Base-by-base conservation (phyloP, 2,888 invertebrate species). In the Patella depressa region DNA sequence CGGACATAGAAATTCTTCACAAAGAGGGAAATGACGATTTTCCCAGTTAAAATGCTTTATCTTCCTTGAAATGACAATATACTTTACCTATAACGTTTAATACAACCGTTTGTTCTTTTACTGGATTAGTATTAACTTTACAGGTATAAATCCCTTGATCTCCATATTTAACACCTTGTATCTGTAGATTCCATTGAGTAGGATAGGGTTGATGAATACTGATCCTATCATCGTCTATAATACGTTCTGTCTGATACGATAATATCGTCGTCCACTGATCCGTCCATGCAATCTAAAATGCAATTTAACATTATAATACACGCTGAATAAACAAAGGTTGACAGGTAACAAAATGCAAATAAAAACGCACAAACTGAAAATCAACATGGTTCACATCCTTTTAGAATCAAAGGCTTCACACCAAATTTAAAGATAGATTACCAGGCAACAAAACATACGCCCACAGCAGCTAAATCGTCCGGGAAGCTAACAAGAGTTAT, bases 71-170 rank as follows among this genome's bases (percentile, higher is more conserved):
- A 45, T 45, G 45, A 9, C 45, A 45, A 45, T 45, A 45, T 9
- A 45, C 45, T 71, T 81, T 79, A 89, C 89, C 87, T 76, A 85
- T 84, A n/a, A 89, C 87, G 57, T 83, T 82, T 4, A 89, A 82
- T 53, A 80, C 74, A 70, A 89, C 86, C n/a, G 85, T 75, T 74
- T 88, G 88, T 45, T 84, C 85, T 71, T 86, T 85, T 45, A 85
- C 82, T 2, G 87, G 87, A 45, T 81, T 81, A 3, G 87, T 87
- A 79, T 86, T 87, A 53, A 86, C 79, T 75, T 85, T 85, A 71
- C 87, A 87, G 59, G 84, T 80, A 78, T 86, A 86, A 45, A 83
- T 78, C 5, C 83, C 83, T 72, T 81, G 82, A 79, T 83, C 83
- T 2, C 77, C 79, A 55, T 81, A 76, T 72, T 82, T 81, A 29